Evolutionary conservation across 2,888 invertebrate genomes (phyloP).

Genomic region (Torymus aiolomorphi): DNA sequence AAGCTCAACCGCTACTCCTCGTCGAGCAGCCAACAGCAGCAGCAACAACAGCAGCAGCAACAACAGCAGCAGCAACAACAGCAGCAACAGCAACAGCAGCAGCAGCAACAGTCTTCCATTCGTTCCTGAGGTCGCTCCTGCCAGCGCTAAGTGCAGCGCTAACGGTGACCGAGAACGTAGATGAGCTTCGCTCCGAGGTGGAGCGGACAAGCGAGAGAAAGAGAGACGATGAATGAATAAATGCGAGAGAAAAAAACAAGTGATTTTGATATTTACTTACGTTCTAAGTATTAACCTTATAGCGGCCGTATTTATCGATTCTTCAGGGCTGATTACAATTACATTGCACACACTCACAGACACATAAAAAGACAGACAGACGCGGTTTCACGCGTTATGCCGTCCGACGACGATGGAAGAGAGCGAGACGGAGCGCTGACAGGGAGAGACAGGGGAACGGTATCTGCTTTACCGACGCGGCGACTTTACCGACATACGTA

Average conservation of each 20-base stretch:
- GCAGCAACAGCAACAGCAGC: conserved; percentile 25
- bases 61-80: conserved; percentile 45
- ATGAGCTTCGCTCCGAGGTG: background rate
- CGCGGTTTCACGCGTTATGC: conserved; percentile 39
- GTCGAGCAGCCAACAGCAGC: conserved; percentile 53
- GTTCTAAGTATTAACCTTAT: conserved; percentile 57
- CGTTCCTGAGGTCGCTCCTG: conserved; percentile 67
- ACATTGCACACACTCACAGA: background rate
- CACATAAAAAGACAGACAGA: background rate
- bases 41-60: conserved; percentile 27
- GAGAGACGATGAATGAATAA: background rate
- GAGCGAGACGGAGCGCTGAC: background rate
- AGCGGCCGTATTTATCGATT: conserved; percentile 59
- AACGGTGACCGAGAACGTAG: background rate
- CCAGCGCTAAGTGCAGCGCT: conserved; percentile 33
- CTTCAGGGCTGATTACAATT: conserved; percentile 55
- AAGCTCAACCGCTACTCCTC: conserved; percentile 80
- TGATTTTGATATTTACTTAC: conserved; percentile 58
- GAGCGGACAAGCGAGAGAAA: background rate
- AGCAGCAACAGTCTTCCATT: conserved; percentile 63
- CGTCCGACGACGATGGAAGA: conserved; percentile 43
- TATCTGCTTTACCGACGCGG: conserved; percentile 32
- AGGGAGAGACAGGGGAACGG: background rate
- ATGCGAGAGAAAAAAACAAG: conserved; percentile 12
- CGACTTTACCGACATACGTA: background rate